Evolutionary conservation across 2,888 invertebrate genomes (phyloP), one percentile per base, ranked within the genome.

Genomic region (Himalopsyche anomala): DNA sequence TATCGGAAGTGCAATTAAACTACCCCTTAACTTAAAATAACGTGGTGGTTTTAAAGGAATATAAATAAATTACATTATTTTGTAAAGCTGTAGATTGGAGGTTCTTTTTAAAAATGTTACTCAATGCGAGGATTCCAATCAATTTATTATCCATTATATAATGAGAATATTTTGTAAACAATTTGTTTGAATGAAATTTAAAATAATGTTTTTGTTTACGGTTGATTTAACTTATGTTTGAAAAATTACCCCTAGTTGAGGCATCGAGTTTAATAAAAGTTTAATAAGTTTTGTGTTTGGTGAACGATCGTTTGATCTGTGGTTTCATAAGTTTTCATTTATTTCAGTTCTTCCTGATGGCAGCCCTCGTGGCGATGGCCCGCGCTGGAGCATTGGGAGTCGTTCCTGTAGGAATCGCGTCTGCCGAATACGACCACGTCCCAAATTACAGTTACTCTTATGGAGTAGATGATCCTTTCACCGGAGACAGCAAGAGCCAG

Each of bases 401-500:
- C 15, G 89, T 90, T 79, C 90, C 90, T 9, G 83, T 89, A 55
- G 90, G 91, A 88, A 54, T 81, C 36, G 89, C 85, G 19, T 86
- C 88, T 89, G 89, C 91, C 84, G 91, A 92, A 90, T 90, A 90
- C 89, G 89, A 91, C 87, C 88, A 82, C 80, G n/a, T 80, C 38
- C 91, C 91, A 19, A 91, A 91, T 89, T 91, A 91, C 89, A 92
- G 92, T 90, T 94, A 93, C 91, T 90, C 92, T 0, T 94, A 94
- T 90, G 92, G 93, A 86, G 93, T 94, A 45, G 92, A 94, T 62
- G 94, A 94, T 90, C 92, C 92, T 89, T 91, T 91, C 90, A 94
- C 94, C 88, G 94, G 94, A 36, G 94, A 94, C 91, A 92, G 90
- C 91, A 94, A 94, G 91, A 93, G 92, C 90, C 94, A 94, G 90